These are phyloP conservation scores for Exephanes ischioxanthus DNA, from an alignment of 2,888 invertebrate genomes.

Conservation along the genomic window DNA sequence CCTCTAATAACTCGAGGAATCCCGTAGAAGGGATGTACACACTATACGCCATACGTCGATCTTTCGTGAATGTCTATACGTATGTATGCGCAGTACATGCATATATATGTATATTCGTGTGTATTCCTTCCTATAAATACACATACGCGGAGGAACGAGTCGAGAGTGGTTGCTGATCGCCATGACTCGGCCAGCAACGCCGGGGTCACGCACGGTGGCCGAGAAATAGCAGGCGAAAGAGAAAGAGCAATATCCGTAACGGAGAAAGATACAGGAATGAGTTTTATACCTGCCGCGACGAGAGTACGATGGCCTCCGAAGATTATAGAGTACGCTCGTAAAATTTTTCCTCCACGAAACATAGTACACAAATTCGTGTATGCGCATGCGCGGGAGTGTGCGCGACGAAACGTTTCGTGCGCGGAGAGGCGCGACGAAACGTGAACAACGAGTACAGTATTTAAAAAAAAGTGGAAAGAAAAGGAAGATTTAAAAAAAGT, in stretches of 20 bases:
- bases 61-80: neutral
- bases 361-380: conserved; percentile 57
- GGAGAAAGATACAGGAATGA: conserved; percentile 58
- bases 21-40: conserved; percentile 37
- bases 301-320: conserved; percentile 74
- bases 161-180: conserved; percentile 48
- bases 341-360: conserved; percentile 41
- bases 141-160: conserved; percentile 21
- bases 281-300: conserved; percentile 50
- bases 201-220: conserved; percentile 68
- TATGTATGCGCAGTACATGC: neutral
- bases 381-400: conserved; percentile 25
- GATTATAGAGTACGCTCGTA: conserved; percentile 67
- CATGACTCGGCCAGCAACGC: conserved; percentile 46
- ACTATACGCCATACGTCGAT: conserved; percentile 7
- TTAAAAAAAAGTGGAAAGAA: conserved; percentile 21
- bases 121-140: conserved; percentile 18
- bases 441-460: conserved; percentile 34
- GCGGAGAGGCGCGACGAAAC: conserved; percentile 40
- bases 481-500: too few relatives aligned
- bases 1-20: conserved; percentile 69
- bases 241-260: conserved; percentile 57
- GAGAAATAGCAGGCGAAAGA: conserved; percentile 56
- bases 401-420: conserved; percentile 7
- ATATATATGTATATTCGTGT: neutral